Percentiles rank a stretch among this genome's conserved stretches.
These are phyloP conservation scores for Megastigmus dorsalis DNA, from an alignment of 2,888 invertebrate species.

Conservation along the genomic window DNA sequence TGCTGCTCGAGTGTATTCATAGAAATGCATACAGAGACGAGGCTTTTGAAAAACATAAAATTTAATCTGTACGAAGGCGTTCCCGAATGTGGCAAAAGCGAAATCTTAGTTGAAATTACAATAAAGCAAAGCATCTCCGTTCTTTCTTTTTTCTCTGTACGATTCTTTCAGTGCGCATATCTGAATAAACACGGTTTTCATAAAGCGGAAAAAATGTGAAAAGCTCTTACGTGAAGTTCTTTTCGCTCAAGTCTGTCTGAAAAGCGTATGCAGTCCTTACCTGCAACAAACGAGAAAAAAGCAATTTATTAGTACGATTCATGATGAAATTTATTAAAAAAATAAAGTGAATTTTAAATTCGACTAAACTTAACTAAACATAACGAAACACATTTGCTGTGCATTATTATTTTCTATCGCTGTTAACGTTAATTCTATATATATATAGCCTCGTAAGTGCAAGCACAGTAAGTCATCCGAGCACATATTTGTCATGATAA, in stretches of 20 bases:
- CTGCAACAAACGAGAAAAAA: slow-evolving; percentile 6
- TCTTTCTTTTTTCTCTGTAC: background rate
- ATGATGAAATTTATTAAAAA: too few relatives aligned
- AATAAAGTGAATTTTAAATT: background rate
- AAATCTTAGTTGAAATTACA: background rate
- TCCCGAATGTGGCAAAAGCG: background rate
- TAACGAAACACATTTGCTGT: too few relatives aligned
- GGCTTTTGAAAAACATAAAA: background rate
- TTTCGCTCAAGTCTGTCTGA: background rate
- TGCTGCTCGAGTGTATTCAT: slow-evolving; percentile 20
- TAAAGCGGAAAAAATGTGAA: background rate
- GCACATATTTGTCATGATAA: slow-evolving; percentile 3
- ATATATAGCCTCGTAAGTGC: too few relatives aligned
- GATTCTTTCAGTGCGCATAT: background rate
- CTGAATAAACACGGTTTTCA: too few relatives aligned
- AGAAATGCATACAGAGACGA: background rate
- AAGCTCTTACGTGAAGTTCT: slow-evolving; percentile 8
- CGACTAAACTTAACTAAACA: too few relatives aligned
- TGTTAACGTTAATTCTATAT: too few relatives aligned
- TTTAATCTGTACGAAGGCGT: background rate
- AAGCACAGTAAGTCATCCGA: background rate
- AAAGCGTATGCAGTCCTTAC: background rate
- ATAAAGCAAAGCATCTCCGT: background rate
- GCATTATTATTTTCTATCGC: too few relatives aligned
- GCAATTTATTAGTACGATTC: background rate